These are phyloP conservation scores for Psittacara wagleri DNA, from an alignment of 2,113 vertebrate genomes.

Conservation along the genomic window DNA sequence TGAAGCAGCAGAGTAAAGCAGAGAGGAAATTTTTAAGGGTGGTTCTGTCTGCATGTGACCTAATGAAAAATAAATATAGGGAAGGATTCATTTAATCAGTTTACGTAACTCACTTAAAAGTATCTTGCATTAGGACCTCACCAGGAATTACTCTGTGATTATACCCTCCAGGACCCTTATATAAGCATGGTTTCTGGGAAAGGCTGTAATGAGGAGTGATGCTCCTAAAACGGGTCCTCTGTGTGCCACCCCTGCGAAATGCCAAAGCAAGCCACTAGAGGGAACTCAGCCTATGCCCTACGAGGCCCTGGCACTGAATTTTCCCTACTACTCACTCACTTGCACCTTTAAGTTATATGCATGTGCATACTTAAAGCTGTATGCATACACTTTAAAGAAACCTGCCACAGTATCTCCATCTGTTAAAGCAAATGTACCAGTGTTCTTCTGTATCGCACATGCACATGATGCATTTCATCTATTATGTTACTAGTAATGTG, in stretches of 20 bases:
- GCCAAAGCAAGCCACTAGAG: background rate
- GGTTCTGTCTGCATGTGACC: background rate
- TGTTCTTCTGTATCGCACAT: rapidly evolving
- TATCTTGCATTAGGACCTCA: slow-evolving; percentile 30
- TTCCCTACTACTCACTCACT: rapidly evolving
- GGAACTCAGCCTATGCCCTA: background rate
- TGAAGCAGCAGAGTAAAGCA: background rate
- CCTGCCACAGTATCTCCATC: background rate
- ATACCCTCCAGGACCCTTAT: background rate
- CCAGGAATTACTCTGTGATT: background rate
- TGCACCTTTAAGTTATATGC: background rate
- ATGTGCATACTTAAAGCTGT: rapidly evolving
- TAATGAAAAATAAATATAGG: background rate
- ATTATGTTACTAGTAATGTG: background rate
- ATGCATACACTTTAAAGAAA: background rate
- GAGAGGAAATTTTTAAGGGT: background rate
- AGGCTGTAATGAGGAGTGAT: background rate
- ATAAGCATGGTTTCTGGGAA: background rate
- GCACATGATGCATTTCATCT: rapidly evolving
- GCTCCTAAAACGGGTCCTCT: background rate
- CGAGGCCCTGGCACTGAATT: rapidly evolving
- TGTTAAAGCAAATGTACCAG: background rate
- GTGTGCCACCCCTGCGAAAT: rapidly evolving
- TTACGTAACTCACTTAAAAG: slow-evolving; percentile 37
- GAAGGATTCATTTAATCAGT: slow-evolving; percentile 17